Percentiles rank a stretch among this genome's conserved stretches.
phyloP scores from a whole-genome alignment of 1,140 invertebrate species.

The Bilobella aurantiaca region DNA sequence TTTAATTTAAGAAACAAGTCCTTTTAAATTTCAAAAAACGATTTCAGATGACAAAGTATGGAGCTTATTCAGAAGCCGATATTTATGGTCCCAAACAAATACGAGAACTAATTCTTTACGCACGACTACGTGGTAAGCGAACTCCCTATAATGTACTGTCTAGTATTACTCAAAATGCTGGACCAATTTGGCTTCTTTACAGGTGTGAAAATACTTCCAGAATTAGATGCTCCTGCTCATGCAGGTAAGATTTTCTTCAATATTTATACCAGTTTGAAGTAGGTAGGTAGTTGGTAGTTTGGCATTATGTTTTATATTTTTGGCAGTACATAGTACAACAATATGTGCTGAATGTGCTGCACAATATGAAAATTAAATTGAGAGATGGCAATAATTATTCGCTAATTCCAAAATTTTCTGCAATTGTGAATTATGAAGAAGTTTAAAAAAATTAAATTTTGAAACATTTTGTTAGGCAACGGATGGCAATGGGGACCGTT shows the following conservation, averaged over 20 bases:
- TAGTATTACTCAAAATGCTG: neutral
- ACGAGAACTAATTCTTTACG: slow-evolving; percentile 37
- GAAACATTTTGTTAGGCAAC: slow-evolving; percentile 23
- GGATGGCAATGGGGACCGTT: slow-evolving; percentile 34
- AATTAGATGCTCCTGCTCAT: slow-evolving; percentile 40
- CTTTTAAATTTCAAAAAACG: neutral
- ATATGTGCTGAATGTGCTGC: no score
- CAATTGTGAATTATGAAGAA: neutral
- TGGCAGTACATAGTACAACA: no score
- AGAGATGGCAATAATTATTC: no score
- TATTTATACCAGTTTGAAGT: no score
- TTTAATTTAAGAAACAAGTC: neutral
- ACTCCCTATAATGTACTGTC: no score
- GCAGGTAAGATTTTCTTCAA: slow-evolving; percentile 24
- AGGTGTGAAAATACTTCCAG: slow-evolving; percentile 39
- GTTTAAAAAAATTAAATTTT: no score
- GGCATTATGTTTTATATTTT: no score
- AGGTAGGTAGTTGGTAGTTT: no score
- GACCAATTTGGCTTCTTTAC: slow-evolving; percentile 36
- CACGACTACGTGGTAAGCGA: slow-evolving; percentile 37
- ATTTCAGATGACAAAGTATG: slow-evolving; percentile 38
- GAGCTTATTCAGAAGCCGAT: slow-evolving; percentile 37
- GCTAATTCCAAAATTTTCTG: no score
- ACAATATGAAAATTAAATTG: no score
- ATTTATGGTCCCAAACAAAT: slow-evolving; percentile 38